Conservation (phyloP, 2,797 vertebrate species). For the Cygnus olor region DNA sequence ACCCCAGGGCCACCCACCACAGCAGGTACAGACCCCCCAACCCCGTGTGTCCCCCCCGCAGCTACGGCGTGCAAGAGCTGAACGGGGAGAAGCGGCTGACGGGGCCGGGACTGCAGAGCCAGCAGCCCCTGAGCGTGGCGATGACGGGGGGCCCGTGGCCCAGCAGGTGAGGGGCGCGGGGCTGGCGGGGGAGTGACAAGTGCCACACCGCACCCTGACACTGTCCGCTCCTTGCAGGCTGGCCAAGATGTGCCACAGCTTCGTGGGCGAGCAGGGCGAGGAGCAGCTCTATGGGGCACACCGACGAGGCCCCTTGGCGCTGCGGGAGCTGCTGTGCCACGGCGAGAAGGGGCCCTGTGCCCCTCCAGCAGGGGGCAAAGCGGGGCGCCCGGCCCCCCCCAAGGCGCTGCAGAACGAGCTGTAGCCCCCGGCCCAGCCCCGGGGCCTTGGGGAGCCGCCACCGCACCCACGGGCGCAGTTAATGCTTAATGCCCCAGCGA, state of each 20-base stretch:
- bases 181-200: fast-evolving
- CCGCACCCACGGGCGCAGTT: background rate
- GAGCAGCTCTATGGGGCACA: slow-evolving; percentile 63
- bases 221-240: slow-evolving; percentile 3
- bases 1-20: background rate
- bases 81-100: slow-evolving; percentile 65
- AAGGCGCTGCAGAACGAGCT: slow-evolving; percentile 51
- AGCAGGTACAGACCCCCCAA: background rate
- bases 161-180: slow-evolving; percentile 4
- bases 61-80: slow-evolving; percentile 76
- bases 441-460: background rate
- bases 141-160: slow-evolving; percentile 76
- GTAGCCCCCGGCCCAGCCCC: background rate
- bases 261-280: slow-evolving; percentile 76
- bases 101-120: slow-evolving; percentile 68
- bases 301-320: slow-evolving; percentile 12
- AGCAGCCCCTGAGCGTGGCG: slow-evolving; percentile 60
- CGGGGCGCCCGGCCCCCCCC: fast-evolving
- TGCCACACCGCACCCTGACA: background rate
- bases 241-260: slow-evolving; percentile 70
- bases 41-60: background rate
- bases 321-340: slow-evolving; percentile 72
- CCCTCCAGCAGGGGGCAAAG: background rate
- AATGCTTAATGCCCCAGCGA: slow-evolving; percentile 59
- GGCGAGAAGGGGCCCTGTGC: slow-evolving; percentile 26